A percentile compares a stretch with the other conserved stretches of the same genome.
These are phyloP conservation scores for Vanessa tameamea DNA, from an alignment of 1,140 invertebrate genomes.

Conservation along the genomic window DNA sequence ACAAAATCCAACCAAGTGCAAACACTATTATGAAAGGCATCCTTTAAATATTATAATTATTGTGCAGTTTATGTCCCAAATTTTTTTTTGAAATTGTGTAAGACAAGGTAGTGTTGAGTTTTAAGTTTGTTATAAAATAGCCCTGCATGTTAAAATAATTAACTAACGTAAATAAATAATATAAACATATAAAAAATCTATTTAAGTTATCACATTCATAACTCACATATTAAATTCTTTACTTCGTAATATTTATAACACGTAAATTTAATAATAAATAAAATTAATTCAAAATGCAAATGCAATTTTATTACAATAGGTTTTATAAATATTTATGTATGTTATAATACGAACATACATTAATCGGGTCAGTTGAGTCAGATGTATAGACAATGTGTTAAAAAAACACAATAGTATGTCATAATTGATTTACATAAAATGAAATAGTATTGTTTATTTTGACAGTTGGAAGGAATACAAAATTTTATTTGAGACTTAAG, in stretches of 20 bases:
- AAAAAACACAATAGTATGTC: conserved; percentile 13
- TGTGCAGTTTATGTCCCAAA: background rate
- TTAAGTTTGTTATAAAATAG: no score
- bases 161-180: no score
- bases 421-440: conserved; percentile 14
- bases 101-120: no score
- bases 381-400: conserved; percentile 6
- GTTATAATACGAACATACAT: conserved; percentile 11
- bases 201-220: background rate
- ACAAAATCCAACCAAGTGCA: no score
- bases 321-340: conserved; percentile 10
- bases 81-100: no score
- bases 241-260: no score
- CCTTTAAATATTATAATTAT: background rate
- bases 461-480: no score
- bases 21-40: background rate
- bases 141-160: no score
- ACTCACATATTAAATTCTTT: no score
- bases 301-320: conserved; percentile 1
- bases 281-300: background rate
- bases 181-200: background rate
- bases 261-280: background rate
- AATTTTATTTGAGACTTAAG: no score
- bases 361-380: background rate
- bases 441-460: background rate